phyloP scores from a whole-genome alignment of 2,888 invertebrate species.

The Abrostola triplasia region DNA sequence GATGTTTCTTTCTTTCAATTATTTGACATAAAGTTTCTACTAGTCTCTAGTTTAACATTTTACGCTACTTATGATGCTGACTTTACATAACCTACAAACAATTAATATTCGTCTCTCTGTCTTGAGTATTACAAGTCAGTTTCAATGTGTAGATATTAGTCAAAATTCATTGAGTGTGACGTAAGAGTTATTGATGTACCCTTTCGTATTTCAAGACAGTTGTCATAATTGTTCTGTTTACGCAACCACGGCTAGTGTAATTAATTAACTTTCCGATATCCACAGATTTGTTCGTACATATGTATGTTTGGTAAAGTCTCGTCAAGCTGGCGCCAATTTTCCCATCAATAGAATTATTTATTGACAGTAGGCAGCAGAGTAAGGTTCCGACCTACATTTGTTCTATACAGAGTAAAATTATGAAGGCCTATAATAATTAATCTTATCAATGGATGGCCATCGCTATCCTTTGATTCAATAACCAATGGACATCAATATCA shows the following conservation, averaged over 20 bases:
- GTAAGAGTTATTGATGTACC: constrained; percentile 12
- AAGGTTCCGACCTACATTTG: constrained; percentile 42
- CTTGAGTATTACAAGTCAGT: neutral
- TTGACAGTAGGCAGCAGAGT: constrained; percentile 34
- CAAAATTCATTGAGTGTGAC: constrained; percentile 21
- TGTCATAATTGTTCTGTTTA: constrained; percentile 52
- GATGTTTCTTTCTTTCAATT: no score
- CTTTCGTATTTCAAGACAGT: constrained; percentile 40
- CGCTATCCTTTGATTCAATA: constrained; percentile 33
- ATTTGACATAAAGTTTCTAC: no score
- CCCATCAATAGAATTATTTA: constrained; percentile 53
- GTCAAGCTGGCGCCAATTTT: constrained; percentile 52
- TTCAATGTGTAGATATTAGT: constrained; percentile 4
- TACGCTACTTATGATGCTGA: no score
- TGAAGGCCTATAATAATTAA: constrained; percentile 40
- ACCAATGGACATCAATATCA: constrained; percentile 30
- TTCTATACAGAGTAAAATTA: constrained; percentile 32
- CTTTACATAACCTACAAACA: neutral
- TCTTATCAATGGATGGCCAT: constrained; percentile 35
- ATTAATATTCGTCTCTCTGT: neutral
- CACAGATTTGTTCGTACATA: constrained; percentile 41
- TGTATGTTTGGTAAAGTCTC: constrained; percentile 35
- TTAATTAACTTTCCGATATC: constrained; percentile 54
- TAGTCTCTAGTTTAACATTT: no score
- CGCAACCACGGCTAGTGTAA: constrained; percentile 33